These are phyloP conservation scores for Sporophila hypoxantha DNA, from an alignment of 2,113 vertebrate genomes.

Conservation along the genomic window DNA sequence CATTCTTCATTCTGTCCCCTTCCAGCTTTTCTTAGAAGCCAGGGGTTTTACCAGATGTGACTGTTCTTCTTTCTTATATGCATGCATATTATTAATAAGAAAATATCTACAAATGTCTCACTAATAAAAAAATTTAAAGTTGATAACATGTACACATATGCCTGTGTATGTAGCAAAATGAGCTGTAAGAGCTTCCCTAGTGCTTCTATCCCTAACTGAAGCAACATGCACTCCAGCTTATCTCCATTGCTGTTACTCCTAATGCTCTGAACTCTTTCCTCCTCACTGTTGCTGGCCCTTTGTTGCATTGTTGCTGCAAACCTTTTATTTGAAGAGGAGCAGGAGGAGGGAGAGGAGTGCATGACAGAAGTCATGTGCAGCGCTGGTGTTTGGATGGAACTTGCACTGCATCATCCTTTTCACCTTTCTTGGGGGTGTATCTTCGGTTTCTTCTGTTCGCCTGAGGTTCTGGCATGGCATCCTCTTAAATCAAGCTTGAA, in stretches of 20 bases:
- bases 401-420: constrained; percentile 58
- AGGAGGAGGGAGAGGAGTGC: background rate
- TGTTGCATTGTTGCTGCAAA: background rate
- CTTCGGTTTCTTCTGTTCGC: constrained; percentile 27
- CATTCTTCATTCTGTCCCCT: background rate
- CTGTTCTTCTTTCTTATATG: background rate
- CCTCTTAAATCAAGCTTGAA: constrained; percentile 76
- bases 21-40: background rate
- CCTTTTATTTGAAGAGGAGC: constrained; percentile 25
- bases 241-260: background rate
- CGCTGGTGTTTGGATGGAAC: background rate
- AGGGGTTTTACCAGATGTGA: background rate
- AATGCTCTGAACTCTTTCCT: background rate
- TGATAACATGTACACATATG: background rate
- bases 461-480: constrained; percentile 57
- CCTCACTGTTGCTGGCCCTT: background rate
- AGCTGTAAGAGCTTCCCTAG: background rate
- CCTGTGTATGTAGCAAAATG: background rate
- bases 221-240: accelerated
- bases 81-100: background rate
- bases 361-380: background rate
- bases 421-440: constrained; percentile 50
- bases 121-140: background rate
- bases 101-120: background rate
- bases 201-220: background rate